Percentiles rank a stretch among this genome's conserved stretches.
Conservation (phyloP, 1,140 invertebrate species). For the Luehdorfia chinensis region DNA sequence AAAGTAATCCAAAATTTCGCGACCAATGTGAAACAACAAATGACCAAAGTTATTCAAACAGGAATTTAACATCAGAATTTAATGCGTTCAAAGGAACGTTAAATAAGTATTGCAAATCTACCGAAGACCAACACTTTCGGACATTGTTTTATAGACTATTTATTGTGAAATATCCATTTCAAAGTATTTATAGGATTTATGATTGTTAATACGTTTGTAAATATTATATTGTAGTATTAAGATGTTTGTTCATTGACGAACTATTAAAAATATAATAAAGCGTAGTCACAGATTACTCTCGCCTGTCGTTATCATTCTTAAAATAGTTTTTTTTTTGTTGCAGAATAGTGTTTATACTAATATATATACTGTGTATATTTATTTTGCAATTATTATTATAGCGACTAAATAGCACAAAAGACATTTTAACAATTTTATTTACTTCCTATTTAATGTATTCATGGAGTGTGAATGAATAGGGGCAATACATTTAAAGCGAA, state of each 20-base stretch:
- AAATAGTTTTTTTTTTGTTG: slow-evolving; percentile 28
- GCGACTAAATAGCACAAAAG: slow-evolving; percentile 64
- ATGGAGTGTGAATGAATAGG: slow-evolving; percentile 40
- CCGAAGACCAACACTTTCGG: slow-evolving; percentile 45
- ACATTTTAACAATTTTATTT: slow-evolving; percentile 65
- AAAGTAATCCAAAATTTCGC: slow-evolving; percentile 16
- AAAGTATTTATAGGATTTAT: slow-evolving; percentile 65
- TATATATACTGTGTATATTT: slow-evolving; percentile 47
- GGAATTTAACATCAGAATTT: slow-evolving; percentile 53
- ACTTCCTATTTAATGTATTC: slow-evolving; percentile 55
- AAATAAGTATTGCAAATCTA: slow-evolving; percentile 30
- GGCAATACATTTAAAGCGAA: slow-evolving; percentile 51
- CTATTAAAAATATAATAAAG: slow-evolving; percentile 20
- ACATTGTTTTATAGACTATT: slow-evolving; percentile 64
- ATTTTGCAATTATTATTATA: slow-evolving; percentile 52
- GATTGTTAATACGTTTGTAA: slow-evolving; percentile 64
- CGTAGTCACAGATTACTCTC: slow-evolving; percentile 21
- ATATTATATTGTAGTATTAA: slow-evolving; percentile 41
- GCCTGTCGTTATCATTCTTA: slow-evolving; percentile 22
- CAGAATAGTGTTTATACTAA: slow-evolving; percentile 25
- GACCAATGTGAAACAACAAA: slow-evolving; percentile 43
- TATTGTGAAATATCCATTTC: slow-evolving; percentile 61
- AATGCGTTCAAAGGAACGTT: slow-evolving; percentile 26
- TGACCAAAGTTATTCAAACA: slow-evolving; percentile 60
- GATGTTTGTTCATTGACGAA: slow-evolving; percentile 26